Evolutionary conservation across 2,113 vertebrate species (phyloP).

Genomic region (Solea solea): DNA sequence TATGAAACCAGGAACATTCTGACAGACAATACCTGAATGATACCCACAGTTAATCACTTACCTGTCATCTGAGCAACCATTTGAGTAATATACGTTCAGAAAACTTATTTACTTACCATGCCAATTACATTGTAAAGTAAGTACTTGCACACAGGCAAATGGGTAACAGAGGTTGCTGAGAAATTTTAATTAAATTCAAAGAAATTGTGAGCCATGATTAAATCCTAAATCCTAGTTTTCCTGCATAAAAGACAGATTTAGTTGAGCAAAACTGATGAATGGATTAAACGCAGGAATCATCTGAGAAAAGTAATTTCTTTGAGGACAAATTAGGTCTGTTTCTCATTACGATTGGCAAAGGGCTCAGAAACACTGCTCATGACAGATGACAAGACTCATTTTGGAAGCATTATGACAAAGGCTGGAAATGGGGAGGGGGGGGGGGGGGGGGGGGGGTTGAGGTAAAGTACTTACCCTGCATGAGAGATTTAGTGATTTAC

Average conservation of each 20-base stretch:
- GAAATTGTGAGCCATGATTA: neutral
- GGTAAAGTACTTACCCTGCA: constrained; percentile 72
- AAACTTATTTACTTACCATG: constrained; percentile 37
- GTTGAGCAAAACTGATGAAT: neutral
- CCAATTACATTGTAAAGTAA: constrained; percentile 16
- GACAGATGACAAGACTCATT: constrained; percentile 52
- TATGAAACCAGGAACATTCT: constrained; percentile 20
- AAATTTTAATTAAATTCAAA: neutral
- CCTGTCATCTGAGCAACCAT: constrained; percentile 26
- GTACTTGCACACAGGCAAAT: constrained; percentile 15
- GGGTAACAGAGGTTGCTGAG: neutral
- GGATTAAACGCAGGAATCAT: neutral
- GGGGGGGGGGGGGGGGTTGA: constrained; percentile 27
- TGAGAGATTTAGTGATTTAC: constrained; percentile 63
- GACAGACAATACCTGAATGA: constrained; percentile 54
- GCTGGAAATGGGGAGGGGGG: constrained; percentile 22
- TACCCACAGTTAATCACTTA: constrained; percentile 52
- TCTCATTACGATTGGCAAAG: constrained; percentile 91
- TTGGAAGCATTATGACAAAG: constrained; percentile 47
- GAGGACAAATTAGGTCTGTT: constrained; percentile 84
- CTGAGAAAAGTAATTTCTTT: neutral
- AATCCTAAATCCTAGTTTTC: neutral
- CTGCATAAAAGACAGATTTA: neutral
- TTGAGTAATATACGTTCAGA: constrained; percentile 4
- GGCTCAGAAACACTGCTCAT: constrained; percentile 77